Base-by-base conservation (phyloP, 2,888 invertebrate species). In the Drosophila mercatorum region DNA sequence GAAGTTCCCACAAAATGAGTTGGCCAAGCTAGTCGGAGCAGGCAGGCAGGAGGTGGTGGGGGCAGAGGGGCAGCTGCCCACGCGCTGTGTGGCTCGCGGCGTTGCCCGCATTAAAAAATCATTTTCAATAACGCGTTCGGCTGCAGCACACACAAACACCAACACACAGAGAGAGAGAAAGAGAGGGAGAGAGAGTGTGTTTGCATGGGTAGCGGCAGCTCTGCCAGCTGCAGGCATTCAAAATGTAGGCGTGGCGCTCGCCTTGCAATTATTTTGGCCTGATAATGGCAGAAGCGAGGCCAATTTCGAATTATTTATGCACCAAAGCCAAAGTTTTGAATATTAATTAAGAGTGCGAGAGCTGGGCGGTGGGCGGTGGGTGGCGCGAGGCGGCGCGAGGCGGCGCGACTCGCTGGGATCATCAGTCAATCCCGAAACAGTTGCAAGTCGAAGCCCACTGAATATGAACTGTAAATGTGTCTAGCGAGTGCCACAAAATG, bases 41-140 rank as follows among this genome's bases (percentile, higher is more conserved):
- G 34, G n/a, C 36, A 38, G 4, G 5, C 14, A 5, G 34, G 26
- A 36, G 17, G 14, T 8, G 36, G 17, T 11, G 22, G 6, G 17
- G 17, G 17, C 17, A 40, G 3, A 44, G 46, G 36, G 26, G 22
- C 10, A 26, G 22, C 31, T 26, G 10, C 36, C 28, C 26, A 12
- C 51, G 61, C 41, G 66, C 53, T 22, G 52, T 2, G 36, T 12
- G 64, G 53, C 61, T 73, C 72, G 76, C 75, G 73, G 80, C 86
- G 80, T 84, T 83, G 80, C 75, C 75, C 81, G 69, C 84, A 88
- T 89, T 88, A 89, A 88, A 88, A 89, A 88, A 88, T 86, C 81
- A 89, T 89, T 89, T 89, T 89, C 87, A 89, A 89, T 89, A 88
- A 83, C 83, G 73, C 80, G 77, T 85, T 74, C 73, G 72, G 67